These are phyloP conservation scores for Heliconius hermathena DNA, from an alignment of 1,140 invertebrate species.

Conservation along the genomic window DNA sequence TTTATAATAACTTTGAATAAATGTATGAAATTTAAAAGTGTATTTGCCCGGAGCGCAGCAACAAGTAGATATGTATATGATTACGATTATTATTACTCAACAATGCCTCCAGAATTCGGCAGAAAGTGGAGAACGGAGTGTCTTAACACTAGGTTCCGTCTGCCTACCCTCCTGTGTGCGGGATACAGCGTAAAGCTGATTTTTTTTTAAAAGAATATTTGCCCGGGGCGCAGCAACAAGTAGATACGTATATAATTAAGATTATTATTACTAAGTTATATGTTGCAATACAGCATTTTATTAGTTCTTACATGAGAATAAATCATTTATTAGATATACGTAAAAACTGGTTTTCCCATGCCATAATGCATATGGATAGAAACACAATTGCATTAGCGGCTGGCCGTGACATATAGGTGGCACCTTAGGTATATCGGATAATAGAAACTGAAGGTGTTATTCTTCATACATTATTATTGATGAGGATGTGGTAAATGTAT, in stretches of 20 bases:
- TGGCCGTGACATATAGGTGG: slow-evolving; percentile 1
- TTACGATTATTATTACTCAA: not conserved
- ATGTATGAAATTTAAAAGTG: not conserved
- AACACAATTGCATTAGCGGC: not conserved
- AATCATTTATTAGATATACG: not conserved
- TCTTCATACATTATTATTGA: not conserved
- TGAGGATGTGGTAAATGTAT: not conserved
- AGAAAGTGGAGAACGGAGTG: no score
- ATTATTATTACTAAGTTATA: not conserved
- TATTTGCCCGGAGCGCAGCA: not conserved
- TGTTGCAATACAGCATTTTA: not conserved
- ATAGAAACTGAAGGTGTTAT: not conserved
- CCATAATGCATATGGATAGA: not conserved
- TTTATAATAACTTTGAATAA: not conserved
- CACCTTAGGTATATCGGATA: not conserved
- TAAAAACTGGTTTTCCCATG: not conserved
- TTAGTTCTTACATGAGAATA: not conserved
- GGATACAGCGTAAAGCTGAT: no score
- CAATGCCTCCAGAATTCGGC: no score
- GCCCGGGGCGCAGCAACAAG: no score
- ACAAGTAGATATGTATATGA: not conserved
- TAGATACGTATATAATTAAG: not conserved
- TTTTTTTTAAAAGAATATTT: no score
- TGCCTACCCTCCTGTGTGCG: no score
- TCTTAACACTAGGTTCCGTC: no score